Evolutionary conservation across 1,140 invertebrate species (phyloP).

Genomic region (Drosophila baimaii): DNA sequence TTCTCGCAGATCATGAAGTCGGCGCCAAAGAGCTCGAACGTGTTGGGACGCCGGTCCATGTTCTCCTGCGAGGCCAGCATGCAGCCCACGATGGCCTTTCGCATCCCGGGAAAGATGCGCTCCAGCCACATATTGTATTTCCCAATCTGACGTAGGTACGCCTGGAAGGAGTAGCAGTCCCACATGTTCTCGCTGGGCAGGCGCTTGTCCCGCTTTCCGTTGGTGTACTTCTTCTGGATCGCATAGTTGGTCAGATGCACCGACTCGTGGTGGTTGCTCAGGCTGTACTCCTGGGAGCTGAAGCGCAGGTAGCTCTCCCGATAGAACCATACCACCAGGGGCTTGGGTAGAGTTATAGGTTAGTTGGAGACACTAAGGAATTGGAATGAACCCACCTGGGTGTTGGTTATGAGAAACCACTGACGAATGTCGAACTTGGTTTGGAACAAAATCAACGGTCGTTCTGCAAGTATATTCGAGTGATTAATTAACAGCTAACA

Average conservation of each 20-base stretch:
- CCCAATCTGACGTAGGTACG: conserved; percentile 89
- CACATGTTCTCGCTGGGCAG: conserved; percentile 93
- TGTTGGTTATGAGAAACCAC: conserved; percentile 90
- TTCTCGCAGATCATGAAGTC: conserved; percentile 97
- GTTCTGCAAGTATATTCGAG: conserved; percentile 86
- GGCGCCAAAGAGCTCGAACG: conserved; percentile 96
- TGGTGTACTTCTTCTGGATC: conserved; percentile 96
- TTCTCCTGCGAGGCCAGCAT: conserved; percentile 93
- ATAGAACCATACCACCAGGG: conserved; percentile 92
- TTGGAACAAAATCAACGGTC: conserved; percentile 93
- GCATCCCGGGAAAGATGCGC: conserved; percentile 95
- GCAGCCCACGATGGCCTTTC: conserved; percentile 93
- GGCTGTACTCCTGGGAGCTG: conserved; percentile 94
- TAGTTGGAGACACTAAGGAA: conserved; percentile 57
- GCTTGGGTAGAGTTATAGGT: conserved; percentile 87
- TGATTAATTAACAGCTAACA: background rate
- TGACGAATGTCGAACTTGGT: conserved; percentile 97
- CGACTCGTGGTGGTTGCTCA: conserved; percentile 96
- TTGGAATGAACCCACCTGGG: conserved; percentile 86
- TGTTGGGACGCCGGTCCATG: conserved; percentile 94
- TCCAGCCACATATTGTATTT: conserved; percentile 91
- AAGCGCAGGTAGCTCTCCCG: conserved; percentile 94
- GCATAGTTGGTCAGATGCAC: conserved; percentile 97
- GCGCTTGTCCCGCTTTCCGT: conserved; percentile 89
- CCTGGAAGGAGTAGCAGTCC: conserved; percentile 92